phyloP scores from a whole-genome alignment of 2,113 vertebrate species.

The Tupaia chinensis region DNA sequence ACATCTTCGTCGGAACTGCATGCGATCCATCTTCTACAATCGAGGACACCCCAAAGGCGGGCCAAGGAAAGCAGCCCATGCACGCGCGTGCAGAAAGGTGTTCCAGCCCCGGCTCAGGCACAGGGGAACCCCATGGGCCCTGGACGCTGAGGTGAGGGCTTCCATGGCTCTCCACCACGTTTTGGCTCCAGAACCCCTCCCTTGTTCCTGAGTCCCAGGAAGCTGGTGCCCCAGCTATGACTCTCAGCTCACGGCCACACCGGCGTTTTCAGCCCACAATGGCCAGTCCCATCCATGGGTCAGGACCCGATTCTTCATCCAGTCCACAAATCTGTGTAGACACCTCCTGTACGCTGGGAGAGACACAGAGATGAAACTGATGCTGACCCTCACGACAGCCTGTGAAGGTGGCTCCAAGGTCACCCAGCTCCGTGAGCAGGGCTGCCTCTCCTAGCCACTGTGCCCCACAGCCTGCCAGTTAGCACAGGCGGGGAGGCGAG shows the following conservation, averaged over 20 bases:
- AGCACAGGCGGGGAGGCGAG: background rate
- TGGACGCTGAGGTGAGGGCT: background rate
- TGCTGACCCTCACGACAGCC: background rate
- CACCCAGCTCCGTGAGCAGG: too few relatives aligned
- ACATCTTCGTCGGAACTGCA: too few relatives aligned
- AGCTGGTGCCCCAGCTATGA: background rate
- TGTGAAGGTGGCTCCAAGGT: too few relatives aligned
- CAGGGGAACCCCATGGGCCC: accelerated
- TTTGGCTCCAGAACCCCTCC: background rate
- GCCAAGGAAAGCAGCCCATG: background rate
- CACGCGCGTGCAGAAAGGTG: accelerated
- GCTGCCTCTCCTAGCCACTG: background rate
- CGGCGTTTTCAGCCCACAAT: background rate
- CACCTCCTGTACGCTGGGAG: background rate
- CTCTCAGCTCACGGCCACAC: background rate
- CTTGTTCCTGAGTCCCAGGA: too few relatives aligned
- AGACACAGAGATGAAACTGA: background rate
- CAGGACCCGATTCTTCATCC: background rate
- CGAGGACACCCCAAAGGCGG: background rate
- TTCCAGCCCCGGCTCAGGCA: background rate
- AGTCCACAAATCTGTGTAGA: background rate
- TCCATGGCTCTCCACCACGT: background rate
- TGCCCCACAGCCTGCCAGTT: background rate
- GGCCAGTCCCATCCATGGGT: background rate
- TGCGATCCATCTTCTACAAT: too few relatives aligned